A percentile compares a stretch with the other conserved stretches of the same genome.
Conservation (phyloP, 2,797 vertebrate genomes). For the Mus spretus region DNA sequence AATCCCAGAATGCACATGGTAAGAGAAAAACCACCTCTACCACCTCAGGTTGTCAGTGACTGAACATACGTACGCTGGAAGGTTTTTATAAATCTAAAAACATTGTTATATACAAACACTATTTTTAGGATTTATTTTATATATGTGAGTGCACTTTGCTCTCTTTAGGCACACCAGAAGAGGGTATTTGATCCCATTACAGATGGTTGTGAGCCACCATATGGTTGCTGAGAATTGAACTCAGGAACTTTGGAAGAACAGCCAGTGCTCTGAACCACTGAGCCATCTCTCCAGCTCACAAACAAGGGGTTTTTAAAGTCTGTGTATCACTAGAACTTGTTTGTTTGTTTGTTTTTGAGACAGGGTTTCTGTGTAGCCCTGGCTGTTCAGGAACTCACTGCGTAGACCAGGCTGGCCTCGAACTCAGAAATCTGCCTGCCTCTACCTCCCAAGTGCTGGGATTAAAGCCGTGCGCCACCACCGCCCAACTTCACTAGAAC, state of each 20-base stretch:
- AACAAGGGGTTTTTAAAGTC: background rate
- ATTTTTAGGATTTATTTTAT: background rate
- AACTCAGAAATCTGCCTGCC: too few species aligned
- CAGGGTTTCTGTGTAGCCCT: too few species aligned
- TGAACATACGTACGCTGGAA: background rate
- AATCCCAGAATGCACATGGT: background rate
- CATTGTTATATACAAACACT: conserved; percentile 14
- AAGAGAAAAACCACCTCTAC: background rate
- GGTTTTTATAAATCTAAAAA: background rate
- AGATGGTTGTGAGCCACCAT: too few species aligned
- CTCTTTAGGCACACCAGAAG: too few species aligned
- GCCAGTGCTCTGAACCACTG: background rate
- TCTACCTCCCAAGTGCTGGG: too few species aligned
- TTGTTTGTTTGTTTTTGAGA: too few species aligned
- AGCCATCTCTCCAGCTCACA: background rate
- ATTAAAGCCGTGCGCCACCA: too few species aligned
- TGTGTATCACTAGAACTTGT: conserved; percentile 11
- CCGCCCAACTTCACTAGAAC: background rate
- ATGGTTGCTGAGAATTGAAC: background rate
- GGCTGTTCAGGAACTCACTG: too few species aligned
- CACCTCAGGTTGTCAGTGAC: background rate
- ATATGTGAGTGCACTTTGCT: background rate
- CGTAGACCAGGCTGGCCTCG: too few species aligned
- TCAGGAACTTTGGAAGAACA: background rate
- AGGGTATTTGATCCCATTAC: too few species aligned